phyloP scores from a whole-genome alignment of 1,140 invertebrate genomes.

The Mya arenaria region DNA sequence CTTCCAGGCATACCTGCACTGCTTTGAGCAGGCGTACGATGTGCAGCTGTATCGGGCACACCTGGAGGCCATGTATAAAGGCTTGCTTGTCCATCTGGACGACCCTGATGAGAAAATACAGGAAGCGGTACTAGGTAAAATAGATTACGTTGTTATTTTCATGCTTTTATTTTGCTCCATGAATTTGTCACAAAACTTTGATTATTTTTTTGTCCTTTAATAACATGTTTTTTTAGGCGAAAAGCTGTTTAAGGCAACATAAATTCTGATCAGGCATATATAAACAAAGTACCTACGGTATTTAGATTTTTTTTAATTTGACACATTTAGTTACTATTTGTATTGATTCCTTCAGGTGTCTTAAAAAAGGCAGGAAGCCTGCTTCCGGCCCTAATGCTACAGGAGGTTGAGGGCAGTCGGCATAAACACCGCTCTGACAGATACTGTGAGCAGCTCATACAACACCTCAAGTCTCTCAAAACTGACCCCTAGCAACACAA shows the following conservation, averaged over 20 bases:
- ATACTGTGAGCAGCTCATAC: constrained; percentile 75
- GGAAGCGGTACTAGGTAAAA: constrained; percentile 81
- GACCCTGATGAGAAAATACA: constrained; percentile 86
- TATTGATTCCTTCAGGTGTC: too few relatives aligned
- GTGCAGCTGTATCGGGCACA: constrained; percentile 84
- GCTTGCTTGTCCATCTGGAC: constrained; percentile 88
- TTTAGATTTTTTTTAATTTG: too few relatives aligned
- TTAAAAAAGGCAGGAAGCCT: constrained; percentile 73
- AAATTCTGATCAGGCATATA: too few relatives aligned
- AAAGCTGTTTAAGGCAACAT: too few relatives aligned
- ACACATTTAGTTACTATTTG: too few relatives aligned
- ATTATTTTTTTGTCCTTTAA: not conserved
- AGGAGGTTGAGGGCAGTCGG: constrained; percentile 77
- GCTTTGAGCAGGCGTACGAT: constrained; percentile 81
- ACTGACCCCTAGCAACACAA: not conserved
- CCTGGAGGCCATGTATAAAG: constrained; percentile 86
- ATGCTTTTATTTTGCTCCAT: not conserved
- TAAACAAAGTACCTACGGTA: too few relatives aligned
- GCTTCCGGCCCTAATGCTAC: constrained; percentile 71
- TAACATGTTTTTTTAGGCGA: too few relatives aligned
- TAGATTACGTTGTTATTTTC: not conserved
- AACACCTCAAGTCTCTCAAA: constrained; percentile 55
- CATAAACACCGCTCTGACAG: constrained; percentile 78
- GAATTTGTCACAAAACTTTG: not conserved
- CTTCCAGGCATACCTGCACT: constrained; percentile 82